These are phyloP conservation scores for Eptesicus fuscus DNA, from an alignment of 2,113 vertebrate genomes.

Conservation along the genomic window DNA sequence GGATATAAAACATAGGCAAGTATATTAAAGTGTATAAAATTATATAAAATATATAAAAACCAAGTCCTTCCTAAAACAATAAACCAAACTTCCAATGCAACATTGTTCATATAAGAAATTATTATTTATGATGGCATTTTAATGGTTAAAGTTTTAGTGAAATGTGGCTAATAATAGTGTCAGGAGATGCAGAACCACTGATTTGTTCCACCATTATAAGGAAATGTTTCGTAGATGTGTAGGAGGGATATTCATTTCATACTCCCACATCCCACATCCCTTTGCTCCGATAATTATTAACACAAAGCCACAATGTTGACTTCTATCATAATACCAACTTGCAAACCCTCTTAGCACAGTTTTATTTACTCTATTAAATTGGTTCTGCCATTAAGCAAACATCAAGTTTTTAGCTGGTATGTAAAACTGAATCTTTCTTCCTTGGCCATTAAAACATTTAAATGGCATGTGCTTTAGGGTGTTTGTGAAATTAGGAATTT, in stretches of 20 bases:
- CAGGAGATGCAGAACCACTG: neutral
- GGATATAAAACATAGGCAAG: neutral
- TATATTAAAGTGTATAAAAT: neutral
- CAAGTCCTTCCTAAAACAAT: neutral
- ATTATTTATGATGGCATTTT: neutral
- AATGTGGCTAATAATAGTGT: neutral
- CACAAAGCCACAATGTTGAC: neutral
- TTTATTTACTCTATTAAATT: neutral
- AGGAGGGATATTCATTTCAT: neutral
- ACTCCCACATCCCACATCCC: neutral
- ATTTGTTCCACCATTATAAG: neutral
- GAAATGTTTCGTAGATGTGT: neutral
- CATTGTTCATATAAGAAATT: neutral
- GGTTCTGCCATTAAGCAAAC: neutral
- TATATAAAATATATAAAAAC: neutral
- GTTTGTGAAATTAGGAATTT: neutral
- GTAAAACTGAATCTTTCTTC: neutral
- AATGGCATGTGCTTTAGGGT: neutral
- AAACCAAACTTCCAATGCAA: neutral
- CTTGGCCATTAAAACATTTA: neutral
- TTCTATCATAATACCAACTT: neutral
- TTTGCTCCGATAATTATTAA: neutral
- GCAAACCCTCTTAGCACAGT: neutral
- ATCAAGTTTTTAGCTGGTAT: neutral
- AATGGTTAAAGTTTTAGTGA: neutral